Evolutionary conservation across 1,140 invertebrate genomes (phyloP), one percentile per base, ranked within the genome.

Genomic region (Pteromalus puparum): DNA sequence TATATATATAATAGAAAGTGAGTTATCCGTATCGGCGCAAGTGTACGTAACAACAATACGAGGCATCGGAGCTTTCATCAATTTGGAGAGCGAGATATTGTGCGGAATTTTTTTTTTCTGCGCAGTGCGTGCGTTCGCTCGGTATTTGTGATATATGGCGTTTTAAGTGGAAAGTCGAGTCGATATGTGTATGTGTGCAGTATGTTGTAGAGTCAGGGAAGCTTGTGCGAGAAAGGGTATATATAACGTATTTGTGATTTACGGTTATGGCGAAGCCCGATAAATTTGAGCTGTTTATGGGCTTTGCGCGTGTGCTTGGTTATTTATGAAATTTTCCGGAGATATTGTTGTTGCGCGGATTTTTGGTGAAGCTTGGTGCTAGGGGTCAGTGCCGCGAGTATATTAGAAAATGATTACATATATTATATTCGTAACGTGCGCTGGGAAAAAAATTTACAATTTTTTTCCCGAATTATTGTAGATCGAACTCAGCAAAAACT

Each of bases 131-230:
- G 21, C 53, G 53, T 61, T 61, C 5, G 21, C 53, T 61, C 53
- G 53, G 21, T 61, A 61, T 61, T 61, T 7, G 53, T 24, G 67
- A 81, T 61, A 18, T 70, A 81, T 73, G 38, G 42, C 26, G 46
- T 18, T 53, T 81, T 73, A 81, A 81, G 70, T 81, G 70, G 80
- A 81, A 81, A 73, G 77, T 80, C 26, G 28, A 78, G 28, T 65
- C 76, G 26, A 30, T 67, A 12, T 13, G 4, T 18, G 4, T n/a
- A 1, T 26, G 65, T 30, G 13, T 26, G 12, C n/a, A n/a, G n/a
- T 70, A 30, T 13, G 26, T 10, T 10, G 38, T 42, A 42, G 38
- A 42, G 7, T 10, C 38, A 10, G 38, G 38, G 38, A 42, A 42
- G 15, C 76, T 53, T 61, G 21, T n/a, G 53, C 18, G 13, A 9